These are phyloP conservation scores for Phalanger gymnotis DNA, from an alignment of 2,797 vertebrate species.

Conservation along the genomic window DNA sequence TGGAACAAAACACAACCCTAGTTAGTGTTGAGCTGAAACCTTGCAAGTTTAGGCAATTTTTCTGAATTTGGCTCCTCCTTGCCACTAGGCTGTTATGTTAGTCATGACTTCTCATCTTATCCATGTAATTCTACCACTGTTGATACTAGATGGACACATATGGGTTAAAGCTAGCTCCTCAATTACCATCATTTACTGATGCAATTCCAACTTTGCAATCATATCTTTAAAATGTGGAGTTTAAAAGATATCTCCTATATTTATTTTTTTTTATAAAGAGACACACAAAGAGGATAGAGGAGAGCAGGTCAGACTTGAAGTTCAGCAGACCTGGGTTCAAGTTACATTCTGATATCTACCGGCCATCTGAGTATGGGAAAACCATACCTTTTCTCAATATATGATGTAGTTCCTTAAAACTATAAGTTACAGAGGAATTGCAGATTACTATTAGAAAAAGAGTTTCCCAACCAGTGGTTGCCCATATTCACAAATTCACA, in stretches of 20 bases:
- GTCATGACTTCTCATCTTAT: not conserved
- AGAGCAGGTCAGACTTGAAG: not conserved
- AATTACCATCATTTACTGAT: not conserved
- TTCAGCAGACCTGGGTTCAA: not conserved
- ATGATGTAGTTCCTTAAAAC: not conserved
- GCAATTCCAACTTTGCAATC: not conserved
- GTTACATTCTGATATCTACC: not conserved
- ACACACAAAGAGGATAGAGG: not conserved
- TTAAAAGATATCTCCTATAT: not conserved
- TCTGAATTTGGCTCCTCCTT: not conserved
- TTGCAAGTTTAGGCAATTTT: not conserved
- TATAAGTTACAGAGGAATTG: not conserved
- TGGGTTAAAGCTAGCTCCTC: not conserved
- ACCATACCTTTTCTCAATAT: not conserved
- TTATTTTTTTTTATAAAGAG: not conserved
- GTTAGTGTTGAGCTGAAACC: not conserved
- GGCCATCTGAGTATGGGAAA: not conserved
- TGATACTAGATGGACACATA: not conserved
- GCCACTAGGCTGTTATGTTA: not conserved
- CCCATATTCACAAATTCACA: not conserved
- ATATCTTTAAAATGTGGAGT: not conserved
- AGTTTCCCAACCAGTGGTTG: not conserved
- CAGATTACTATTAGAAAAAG: not conserved
- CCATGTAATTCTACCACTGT: not conserved
- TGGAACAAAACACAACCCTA: not conserved